Base-by-base conservation (phyloP, 2,797 vertebrate species). In the Zalophus californianus region DNA sequence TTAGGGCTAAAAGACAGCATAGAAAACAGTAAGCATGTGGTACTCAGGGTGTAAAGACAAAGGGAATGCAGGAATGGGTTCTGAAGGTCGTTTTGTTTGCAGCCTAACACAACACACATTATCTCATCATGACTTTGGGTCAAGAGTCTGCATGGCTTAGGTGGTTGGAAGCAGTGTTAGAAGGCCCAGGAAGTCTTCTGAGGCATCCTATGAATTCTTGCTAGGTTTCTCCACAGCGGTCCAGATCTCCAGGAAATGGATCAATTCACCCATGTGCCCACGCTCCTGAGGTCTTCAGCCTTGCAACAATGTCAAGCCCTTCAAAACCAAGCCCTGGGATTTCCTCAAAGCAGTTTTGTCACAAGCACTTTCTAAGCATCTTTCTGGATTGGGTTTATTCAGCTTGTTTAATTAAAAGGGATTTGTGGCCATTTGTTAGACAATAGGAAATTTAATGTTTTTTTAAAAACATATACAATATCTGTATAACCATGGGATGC, bases 291-390 rank as follows among this genome's bases (percentile, higher is more conserved):
- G 52, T 48, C 52, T 54, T 77, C 5, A 3, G 8, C 35, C 11
- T 62, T 70, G 52, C 14, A 56, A 20, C 18, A 25, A 38, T 3
- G 52, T 20, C 48, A 68, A n/a, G 15, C 41, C 64, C 38, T 66
- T 75, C 12, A 77, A 44, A 83, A 68, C 23, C 41, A 91, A 83
- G 54, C 2, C 66, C 32, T 25, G 27, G 27, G 18, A 68, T 77
- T 87, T 75, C 38, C 32, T 50, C 32, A 79, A 86, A 72, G 85
- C 91, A 89, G 29, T 15, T 68, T 96, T 73, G 35, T 64, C 86
- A 80, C 14, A 16, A 64, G 25, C 32, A 35, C 21, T 25, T 58
- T 75, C 11, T 77, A 50, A 85, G 25, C 16, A 75, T 91, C 41
- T 68, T 94, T 91, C 84, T 12, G 23, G 50, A 32, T 32, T 75